A percentile compares a stretch with the other conserved stretches of the same genome.
These are phyloP conservation scores for Junonia oenone DNA, from an alignment of 2,888 invertebrate species.

Conservation along the genomic window DNA sequence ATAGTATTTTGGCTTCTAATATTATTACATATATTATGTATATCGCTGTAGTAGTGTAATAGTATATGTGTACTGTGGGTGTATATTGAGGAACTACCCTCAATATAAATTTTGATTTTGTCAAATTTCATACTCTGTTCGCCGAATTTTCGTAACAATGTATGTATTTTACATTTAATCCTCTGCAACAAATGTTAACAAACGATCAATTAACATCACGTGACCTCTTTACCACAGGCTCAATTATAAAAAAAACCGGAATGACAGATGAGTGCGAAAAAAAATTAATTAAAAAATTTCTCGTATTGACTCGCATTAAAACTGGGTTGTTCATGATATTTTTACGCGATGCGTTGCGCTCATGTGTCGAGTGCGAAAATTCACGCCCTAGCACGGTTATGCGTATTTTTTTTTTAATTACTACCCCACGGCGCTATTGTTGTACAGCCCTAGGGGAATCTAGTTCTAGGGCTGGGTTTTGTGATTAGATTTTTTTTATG, in stretches of 20 bases:
- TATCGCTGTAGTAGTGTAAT: too few relatives aligned
- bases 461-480: slow-evolving; percentile 50
- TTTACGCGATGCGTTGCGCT: slow-evolving; percentile 18
- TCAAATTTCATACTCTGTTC: too few relatives aligned
- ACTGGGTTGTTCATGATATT: slow-evolving; percentile 3
- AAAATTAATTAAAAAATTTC: not conserved
- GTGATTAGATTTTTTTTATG: slow-evolving; percentile 11
- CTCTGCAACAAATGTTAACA: too few relatives aligned
- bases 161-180: too few relatives aligned
- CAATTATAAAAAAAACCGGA: not conserved
- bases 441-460: slow-evolving; percentile 58
- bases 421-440: slow-evolving; percentile 70
- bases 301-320: slow-evolving; percentile 2
- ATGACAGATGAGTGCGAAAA: not conserved
- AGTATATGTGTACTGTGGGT: too few relatives aligned
- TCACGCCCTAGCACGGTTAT: slow-evolving; percentile 60
- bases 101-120: too few relatives aligned
- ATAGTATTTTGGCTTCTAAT: too few relatives aligned
- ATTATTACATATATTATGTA: too few relatives aligned
- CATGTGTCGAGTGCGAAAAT: slow-evolving; percentile 58
- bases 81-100: too few relatives aligned
- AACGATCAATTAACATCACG: too few relatives aligned
- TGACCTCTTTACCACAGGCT: too few relatives aligned
- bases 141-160: too few relatives aligned
- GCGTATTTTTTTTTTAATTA: slow-evolving; percentile 75